A percentile compares a stretch with the other conserved stretches of the same genome.
Evolutionary conservation across 1,140 invertebrate genomes (phyloP).

Genomic region (Cherax quadricarinatus): DNA sequence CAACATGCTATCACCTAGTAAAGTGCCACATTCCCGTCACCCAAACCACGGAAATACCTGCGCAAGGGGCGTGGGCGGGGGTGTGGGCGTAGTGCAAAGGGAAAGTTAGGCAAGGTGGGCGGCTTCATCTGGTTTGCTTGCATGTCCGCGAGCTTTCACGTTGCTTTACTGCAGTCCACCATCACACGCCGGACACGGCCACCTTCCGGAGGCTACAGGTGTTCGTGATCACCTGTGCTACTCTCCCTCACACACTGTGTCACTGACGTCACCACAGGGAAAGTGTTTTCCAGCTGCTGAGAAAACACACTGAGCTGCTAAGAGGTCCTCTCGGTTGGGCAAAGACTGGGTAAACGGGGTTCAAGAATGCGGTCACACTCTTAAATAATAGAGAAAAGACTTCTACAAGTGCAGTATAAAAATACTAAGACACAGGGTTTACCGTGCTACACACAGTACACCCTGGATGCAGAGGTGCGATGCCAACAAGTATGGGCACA

Average conservation of each 20-base stretch:
- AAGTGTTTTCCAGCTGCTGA: background rate
- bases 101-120: background rate
- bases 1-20: background rate
- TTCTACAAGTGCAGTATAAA: too few species aligned
- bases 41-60: conserved; percentile 17
- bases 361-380: too few species aligned
- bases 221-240: background rate
- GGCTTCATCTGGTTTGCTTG: background rate
- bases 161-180: background rate
- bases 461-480: too few species aligned
- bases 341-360: too few species aligned
- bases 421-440: too few species aligned
- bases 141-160: background rate
- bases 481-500: too few species aligned
- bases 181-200: background rate
- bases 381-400: too few species aligned
- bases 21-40: conserved; percentile 22
- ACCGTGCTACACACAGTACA: too few species aligned
- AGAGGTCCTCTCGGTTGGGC: too few species aligned
- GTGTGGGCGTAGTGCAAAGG: background rate
- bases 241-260: conserved; percentile 1
- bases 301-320: too few species aligned
- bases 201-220: background rate
- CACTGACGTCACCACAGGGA: background rate
- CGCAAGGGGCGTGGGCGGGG: background rate